A percentile compares a stretch with the other conserved stretches of the same genome.
Conservation (phyloP, 2,113 vertebrate species). For the Petaurus breviceps region DNA sequence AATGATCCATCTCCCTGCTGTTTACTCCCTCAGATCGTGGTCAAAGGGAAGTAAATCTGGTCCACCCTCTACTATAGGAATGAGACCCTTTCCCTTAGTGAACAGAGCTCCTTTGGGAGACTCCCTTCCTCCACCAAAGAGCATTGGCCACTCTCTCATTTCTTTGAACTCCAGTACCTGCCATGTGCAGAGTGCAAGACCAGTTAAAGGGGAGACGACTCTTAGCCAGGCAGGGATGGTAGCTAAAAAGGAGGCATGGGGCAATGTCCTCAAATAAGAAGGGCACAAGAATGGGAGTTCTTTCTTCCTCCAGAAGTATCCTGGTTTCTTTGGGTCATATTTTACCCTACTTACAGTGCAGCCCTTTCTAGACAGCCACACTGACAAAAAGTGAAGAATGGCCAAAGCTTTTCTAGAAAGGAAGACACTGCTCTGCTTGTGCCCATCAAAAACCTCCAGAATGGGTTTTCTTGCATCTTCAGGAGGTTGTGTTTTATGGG, state of each 20-base stretch:
- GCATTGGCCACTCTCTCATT: conserved; percentile 77
- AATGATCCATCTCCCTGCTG: conserved; percentile 5
- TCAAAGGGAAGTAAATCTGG: conserved; percentile 67
- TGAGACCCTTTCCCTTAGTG: conserved; percentile 76
- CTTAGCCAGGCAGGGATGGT: conserved; percentile 67
- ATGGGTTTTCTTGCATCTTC: not conserved
- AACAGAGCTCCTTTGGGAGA: conserved; percentile 76
- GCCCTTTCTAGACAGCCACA: conserved; percentile 47
- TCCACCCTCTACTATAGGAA: conserved; percentile 40
- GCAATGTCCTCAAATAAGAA: not conserved
- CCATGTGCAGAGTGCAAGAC: conserved; percentile 70
- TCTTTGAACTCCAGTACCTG: conserved; percentile 74
- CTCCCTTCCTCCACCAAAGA: conserved; percentile 76
- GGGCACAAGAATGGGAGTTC: not conserved
- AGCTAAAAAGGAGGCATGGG: conserved; percentile 47
- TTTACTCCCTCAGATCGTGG: conserved; percentile 52
- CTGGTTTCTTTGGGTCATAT: not conserved
- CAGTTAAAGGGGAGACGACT: conserved; percentile 75
- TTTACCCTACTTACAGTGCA: conserved; percentile 3
- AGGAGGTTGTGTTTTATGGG: conserved; percentile 40
- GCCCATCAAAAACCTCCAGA: conserved; percentile 15
- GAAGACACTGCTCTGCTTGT: not conserved
- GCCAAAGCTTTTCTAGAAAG: not conserved
- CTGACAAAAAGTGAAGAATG: conserved; percentile 7
- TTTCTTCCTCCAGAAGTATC: conserved; percentile 13